Evolutionary conservation across 2,113 vertebrate genomes (phyloP), one percentile per base, ranked within the genome.

Genomic region (Hydrolagus affinis): DNA sequence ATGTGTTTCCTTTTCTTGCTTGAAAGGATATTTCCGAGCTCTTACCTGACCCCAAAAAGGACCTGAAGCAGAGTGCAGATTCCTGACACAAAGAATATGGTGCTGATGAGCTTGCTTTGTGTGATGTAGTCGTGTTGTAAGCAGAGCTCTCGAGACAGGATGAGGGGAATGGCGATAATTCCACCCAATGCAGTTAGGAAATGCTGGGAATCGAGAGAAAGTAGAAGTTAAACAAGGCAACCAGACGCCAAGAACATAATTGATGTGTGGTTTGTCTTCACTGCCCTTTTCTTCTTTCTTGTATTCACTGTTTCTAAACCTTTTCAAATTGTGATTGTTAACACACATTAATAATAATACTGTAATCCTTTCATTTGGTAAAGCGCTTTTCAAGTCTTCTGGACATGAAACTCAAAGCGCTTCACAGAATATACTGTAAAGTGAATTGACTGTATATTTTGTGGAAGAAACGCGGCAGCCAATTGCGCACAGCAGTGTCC

Each of bases 71-170:
- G 91, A 8, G 96, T 98, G 89, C 97, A 99, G 72, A 99, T 88
- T 14, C 97, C 97, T 0, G 98, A 97, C 87, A 98, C 94, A 11
- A 99, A 98, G 94, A 98, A 96, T 76, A 98, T 96, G 88, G 96
- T 98, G 91, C 97, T 96, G 93, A 99, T 97, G 87, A 99, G 95
- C 88, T 96, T 93, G 90, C 96, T 96, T 88, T 99, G 98, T 3
- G 96, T 96, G 88, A 99, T 91, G 7, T 93, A 89, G n/a, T 99
- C 98, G 0, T 97, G 94, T 86, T 97, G 95, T 86, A 99, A 92
- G 88, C 98, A 99, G 86, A 99, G 90, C 0, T 90, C 94, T 87
- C 95, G 93, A 87, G 97, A 96, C 89, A 99, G 90, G 88, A 99
- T 97, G 86, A 99, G 87, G 0, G 98, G 98, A 86, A 99, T 93